Evolutionary conservation across 2,797 vertebrate species (phyloP).

Genomic region (Zalophus californianus): DNA sequence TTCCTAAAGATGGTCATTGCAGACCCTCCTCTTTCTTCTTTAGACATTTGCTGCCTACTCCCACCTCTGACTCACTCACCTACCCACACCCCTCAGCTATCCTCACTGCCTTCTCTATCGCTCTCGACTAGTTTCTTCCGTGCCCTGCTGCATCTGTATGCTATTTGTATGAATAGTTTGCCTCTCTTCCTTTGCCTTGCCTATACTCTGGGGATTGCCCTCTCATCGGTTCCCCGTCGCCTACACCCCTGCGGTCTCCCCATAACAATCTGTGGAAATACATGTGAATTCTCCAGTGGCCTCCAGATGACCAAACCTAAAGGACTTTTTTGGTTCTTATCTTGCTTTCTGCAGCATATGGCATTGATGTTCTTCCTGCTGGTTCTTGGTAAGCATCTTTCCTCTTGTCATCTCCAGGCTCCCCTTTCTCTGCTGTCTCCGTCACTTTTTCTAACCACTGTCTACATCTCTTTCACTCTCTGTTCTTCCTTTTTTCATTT

Average conservation of each 20-base stretch:
- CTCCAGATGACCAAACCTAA: neutral
- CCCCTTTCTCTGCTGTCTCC: neutral
- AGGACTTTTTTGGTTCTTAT: neutral
- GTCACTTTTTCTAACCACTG: neutral
- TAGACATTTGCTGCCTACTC: neutral
- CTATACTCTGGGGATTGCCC: neutral
- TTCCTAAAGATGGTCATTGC: neutral
- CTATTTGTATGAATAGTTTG: neutral
- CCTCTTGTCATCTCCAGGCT: neutral
- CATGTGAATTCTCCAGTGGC: neutral
- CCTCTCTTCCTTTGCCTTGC: neutral
- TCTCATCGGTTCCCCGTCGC: neutral
- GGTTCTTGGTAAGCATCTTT: neutral
- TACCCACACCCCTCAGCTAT: neutral
- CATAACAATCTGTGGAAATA: neutral
- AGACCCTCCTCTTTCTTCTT: neutral
- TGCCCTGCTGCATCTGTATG: neutral
- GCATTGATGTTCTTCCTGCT: neutral
- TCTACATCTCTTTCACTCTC: neutral
- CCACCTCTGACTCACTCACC: neutral
- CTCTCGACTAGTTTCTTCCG: neutral
- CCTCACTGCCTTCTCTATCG: neutral
- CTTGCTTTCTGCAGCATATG: slow-evolving; percentile 4
- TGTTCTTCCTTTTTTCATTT: neutral
- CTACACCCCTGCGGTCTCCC: neutral